A percentile compares a stretch with the other conserved stretches of the same genome.
phyloP scores from a whole-genome alignment of 2,113 vertebrate genomes.

The Daboia siamensis region DNA sequence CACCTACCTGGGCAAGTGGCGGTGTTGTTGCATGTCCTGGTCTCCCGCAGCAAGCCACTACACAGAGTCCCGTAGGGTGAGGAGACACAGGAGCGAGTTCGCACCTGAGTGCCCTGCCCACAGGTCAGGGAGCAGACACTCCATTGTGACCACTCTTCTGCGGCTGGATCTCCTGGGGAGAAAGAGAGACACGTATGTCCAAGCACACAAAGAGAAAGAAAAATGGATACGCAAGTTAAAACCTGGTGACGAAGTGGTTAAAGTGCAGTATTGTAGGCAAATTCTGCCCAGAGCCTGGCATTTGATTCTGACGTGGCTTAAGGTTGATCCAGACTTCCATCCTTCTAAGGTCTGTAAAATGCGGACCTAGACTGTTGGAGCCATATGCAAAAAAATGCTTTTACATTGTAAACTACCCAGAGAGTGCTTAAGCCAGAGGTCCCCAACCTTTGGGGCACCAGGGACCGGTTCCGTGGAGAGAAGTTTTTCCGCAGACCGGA shows the following conservation, averaged over 20 bases:
- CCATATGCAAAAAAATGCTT: not conserved
- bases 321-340: not conserved
- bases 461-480: too few species aligned
- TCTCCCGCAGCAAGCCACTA: conserved; percentile 93
- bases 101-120: conserved; percentile 93
- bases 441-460: too few species aligned
- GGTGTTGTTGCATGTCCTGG: conserved; percentile 93
- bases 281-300: not conserved
- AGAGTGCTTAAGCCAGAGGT: not conserved
- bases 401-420: not conserved
- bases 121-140: conserved; percentile 96
- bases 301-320: not conserved
- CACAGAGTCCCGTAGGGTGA: conserved; percentile 96
- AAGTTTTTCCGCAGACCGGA: too few species aligned
- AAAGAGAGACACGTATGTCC: conserved; percentile 35
- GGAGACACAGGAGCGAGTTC: conserved; percentile 94
- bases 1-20: conserved; percentile 88
- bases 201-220: not conserved
- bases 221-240: not conserved
- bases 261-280: not conserved
- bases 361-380: not conserved
- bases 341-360: not conserved
- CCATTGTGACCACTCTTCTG: conserved; percentile 98
- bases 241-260: not conserved
- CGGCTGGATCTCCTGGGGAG: conserved; percentile 86